Percentiles rank a stretch among this genome's conserved stretches.
These are phyloP conservation scores for Heteromurus nitidus DNA, from an alignment of 2,888 invertebrate genomes.

Conservation along the genomic window DNA sequence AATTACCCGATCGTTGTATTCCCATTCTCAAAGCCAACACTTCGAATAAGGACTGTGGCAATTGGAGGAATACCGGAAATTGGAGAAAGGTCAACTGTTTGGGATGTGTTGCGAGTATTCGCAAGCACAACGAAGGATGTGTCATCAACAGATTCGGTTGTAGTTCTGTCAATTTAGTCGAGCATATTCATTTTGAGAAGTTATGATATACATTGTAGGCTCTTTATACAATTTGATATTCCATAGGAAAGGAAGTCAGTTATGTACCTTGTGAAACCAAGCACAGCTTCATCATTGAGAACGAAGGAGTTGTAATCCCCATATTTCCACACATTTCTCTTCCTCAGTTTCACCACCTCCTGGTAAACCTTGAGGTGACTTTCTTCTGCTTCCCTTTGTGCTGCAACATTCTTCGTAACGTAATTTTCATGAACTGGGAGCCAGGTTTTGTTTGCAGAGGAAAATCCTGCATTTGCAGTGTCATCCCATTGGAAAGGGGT, in stretches of 20 bases:
- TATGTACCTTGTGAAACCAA: slow-evolving; percentile 70
- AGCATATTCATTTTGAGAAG: no score
- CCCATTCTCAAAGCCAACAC: slow-evolving; percentile 45
- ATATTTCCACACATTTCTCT: slow-evolving; percentile 76
- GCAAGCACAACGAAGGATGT: slow-evolving; percentile 38
- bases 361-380: slow-evolving; percentile 74
- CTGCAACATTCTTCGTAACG: slow-evolving; percentile 74
- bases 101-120: slow-evolving; percentile 23
- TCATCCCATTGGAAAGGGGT: slow-evolving; percentile 68
- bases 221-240: no score
- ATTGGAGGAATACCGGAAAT: slow-evolving; percentile 36
- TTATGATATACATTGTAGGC: no score
- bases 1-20: slow-evolving; percentile 32
- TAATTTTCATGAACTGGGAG: slow-evolving; percentile 74
- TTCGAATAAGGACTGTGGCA: slow-evolving; percentile 29
- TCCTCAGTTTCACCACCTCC: slow-evolving; percentile 68
- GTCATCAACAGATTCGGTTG: slow-evolving; percentile 19
- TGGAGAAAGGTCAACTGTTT: slow-evolving; percentile 16
- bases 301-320: slow-evolving; percentile 76
- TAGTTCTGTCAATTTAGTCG: slow-evolving; percentile 40
- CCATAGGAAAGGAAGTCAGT: no score
- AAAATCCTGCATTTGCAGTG: slow-evolving; percentile 63
- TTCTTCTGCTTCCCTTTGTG: slow-evolving; percentile 68
- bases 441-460: slow-evolving; percentile 49
- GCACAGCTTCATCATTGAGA: slow-evolving; percentile 75